These are phyloP conservation scores for Branchinecta lindahli DNA, from an alignment of 1,140 invertebrate genomes.

Conservation along the genomic window DNA sequence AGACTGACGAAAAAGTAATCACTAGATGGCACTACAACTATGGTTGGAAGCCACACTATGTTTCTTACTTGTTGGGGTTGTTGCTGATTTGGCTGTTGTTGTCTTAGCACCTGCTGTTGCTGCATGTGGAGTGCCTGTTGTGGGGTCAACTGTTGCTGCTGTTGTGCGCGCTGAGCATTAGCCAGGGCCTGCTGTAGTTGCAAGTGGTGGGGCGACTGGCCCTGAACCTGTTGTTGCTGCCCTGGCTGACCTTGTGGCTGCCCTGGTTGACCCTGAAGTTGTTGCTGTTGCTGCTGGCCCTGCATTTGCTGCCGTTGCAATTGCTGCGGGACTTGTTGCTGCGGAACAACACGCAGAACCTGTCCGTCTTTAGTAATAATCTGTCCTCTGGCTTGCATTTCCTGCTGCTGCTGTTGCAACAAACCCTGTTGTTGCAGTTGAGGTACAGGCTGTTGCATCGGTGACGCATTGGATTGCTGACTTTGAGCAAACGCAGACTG, in stretches of 20 bases:
- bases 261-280: not conserved
- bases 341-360: not conserved
- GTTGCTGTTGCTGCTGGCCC: not conserved
- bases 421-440: no score
- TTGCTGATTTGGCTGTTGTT: not conserved
- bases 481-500: not conserved
- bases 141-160: not conserved
- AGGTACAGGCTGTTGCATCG: no score
- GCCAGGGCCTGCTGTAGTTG: not conserved
- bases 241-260: not conserved
- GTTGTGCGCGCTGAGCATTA: not conserved
- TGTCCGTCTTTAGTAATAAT: not conserved
- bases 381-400: not conserved
- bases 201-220: not conserved
- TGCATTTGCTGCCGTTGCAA: not conserved
- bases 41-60: not conserved
- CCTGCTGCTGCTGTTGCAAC: not conserved
- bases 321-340: not conserved
- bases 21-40: not conserved
- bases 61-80: not conserved
- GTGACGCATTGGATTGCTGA: no score
- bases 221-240: not conserved
- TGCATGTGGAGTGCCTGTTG: not conserved
- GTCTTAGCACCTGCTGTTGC: not conserved
- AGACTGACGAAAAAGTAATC: not conserved